phyloP scores from a whole-genome alignment of 1,140 invertebrate species.

The Platorchestia sp. region DNA sequence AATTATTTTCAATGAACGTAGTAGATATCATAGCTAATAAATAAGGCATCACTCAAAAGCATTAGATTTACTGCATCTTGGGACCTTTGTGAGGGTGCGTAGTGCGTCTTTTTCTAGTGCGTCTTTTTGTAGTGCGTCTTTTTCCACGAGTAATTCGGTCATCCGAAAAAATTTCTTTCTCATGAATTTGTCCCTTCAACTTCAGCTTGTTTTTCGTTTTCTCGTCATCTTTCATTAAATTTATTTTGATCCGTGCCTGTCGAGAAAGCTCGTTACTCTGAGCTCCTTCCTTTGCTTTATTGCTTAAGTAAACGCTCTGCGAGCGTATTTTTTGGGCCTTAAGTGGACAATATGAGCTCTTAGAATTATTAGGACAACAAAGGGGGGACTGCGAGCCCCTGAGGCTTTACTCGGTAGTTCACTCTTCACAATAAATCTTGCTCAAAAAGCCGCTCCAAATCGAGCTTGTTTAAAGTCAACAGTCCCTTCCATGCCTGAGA shows the following conservation, averaged over 20 bases:
- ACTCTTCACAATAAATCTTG: conserved; percentile 14
- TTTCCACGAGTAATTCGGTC: background rate
- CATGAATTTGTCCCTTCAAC: background rate
- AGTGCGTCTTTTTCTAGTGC: background rate
- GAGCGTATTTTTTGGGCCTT: conserved; percentile 13
- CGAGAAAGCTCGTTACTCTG: conserved; percentile 4
- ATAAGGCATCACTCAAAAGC: background rate
- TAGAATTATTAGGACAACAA: conserved; percentile 49
- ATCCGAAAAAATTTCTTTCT: background rate
- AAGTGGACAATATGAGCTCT: conserved; percentile 48
- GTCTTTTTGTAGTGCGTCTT: too few species aligned
- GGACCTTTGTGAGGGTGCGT: background rate
- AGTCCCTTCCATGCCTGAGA: conserved; percentile 3
- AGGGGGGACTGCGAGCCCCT: conserved; percentile 17
- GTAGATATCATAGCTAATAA: background rate
- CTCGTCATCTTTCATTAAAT: background rate
- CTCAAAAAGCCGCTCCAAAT: background rate
- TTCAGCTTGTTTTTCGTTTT: background rate
- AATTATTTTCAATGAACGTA: background rate
- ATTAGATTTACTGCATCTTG: background rate
- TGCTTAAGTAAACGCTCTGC: conserved; percentile 20
- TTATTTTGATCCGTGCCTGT: background rate
- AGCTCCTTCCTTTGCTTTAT: conserved; percentile 43
- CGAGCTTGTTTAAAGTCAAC: conserved; percentile 48
- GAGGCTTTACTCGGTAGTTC: conserved; percentile 10